A percentile compares a stretch with the other conserved stretches of the same genome.
phyloP scores from a whole-genome alignment of 2,797 vertebrate genomes.

The Lepilemur ruficaudatus region DNA sequence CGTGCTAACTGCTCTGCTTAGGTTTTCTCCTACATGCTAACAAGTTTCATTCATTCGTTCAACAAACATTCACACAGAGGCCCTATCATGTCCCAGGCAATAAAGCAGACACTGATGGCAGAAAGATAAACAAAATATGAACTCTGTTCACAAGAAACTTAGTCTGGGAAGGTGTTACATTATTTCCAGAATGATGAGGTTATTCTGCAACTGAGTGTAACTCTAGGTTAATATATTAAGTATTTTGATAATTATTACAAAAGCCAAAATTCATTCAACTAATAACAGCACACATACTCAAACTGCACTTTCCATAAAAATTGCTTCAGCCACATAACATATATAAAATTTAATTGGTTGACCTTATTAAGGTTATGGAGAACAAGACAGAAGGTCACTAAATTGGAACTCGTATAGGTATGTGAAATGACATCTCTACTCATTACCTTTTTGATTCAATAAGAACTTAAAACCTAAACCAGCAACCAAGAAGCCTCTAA shows the following conservation, averaged over 20 bases:
- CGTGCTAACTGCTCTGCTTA: not conserved
- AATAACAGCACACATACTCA: not conserved
- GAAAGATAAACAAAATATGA: conserved; percentile 17
- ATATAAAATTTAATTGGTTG: not conserved
- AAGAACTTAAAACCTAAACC: conserved; percentile 13
- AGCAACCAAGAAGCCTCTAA: not conserved
- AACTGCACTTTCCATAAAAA: not conserved
- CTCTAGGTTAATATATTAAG: not conserved
- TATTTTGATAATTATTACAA: not conserved
- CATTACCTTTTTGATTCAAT: not conserved
- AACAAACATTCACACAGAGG: not conserved
- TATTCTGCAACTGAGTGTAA: not conserved
- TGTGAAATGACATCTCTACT: not conserved
- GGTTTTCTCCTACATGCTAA: not conserved
- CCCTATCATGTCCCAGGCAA: not conserved
- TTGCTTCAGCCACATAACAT: not conserved
- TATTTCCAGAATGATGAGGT: not conserved
- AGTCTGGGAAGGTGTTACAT: not conserved
- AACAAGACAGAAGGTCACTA: not conserved
- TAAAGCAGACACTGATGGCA: not conserved
- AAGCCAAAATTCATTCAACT: conserved; percentile 1
- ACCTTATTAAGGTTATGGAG: not conserved
- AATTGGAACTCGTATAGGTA: not conserved
- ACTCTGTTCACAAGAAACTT: not conserved
- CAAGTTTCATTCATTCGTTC: not conserved